A percentile compares a stretch with the other conserved stretches of the same genome.
Conservation (phyloP, 2,113 vertebrate genomes). For the Nansenia antarctica region DNA sequence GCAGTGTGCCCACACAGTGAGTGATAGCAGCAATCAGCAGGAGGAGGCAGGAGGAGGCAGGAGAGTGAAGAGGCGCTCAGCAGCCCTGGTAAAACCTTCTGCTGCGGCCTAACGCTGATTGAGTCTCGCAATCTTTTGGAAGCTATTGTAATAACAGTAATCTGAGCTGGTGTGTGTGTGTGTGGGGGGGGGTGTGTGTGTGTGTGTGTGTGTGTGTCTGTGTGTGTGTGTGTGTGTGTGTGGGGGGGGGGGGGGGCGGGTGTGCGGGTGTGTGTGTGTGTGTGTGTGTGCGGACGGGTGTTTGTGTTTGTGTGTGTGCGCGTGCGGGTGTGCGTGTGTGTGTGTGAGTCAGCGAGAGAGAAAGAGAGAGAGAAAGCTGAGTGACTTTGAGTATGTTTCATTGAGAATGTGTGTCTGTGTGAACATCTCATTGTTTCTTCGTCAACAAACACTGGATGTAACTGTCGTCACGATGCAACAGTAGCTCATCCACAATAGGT, state of each 20-base stretch:
- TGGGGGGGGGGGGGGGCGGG: neutral
- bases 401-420: neutral
- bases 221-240: constrained; percentile 21
- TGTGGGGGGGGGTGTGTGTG: constrained; percentile 12
- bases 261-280: neutral
- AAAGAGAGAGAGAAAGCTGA: neutral
- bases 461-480: neutral
- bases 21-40: constrained; percentile 67
- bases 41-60: constrained; percentile 61
- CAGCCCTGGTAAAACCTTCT: constrained; percentile 52
- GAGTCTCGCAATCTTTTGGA: constrained; percentile 58
- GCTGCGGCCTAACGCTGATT: constrained; percentile 55
- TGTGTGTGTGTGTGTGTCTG: neutral
- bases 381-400: neutral
- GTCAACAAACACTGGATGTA: neutral
- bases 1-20: constrained; percentile 48
- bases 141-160: constrained; percentile 50
- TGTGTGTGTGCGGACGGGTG: neutral
- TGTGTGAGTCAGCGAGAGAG: neutral
- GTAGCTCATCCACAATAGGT: neutral
- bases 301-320: constrained; percentile 6
- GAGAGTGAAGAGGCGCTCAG: constrained; percentile 59
- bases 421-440: neutral
- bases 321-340: neutral
- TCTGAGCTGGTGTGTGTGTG: constrained; percentile 32